A percentile compares a stretch with the other conserved stretches of the same genome.
Conservation (phyloP, 2,797 vertebrate genomes). For the Prionace glauca region DNA sequence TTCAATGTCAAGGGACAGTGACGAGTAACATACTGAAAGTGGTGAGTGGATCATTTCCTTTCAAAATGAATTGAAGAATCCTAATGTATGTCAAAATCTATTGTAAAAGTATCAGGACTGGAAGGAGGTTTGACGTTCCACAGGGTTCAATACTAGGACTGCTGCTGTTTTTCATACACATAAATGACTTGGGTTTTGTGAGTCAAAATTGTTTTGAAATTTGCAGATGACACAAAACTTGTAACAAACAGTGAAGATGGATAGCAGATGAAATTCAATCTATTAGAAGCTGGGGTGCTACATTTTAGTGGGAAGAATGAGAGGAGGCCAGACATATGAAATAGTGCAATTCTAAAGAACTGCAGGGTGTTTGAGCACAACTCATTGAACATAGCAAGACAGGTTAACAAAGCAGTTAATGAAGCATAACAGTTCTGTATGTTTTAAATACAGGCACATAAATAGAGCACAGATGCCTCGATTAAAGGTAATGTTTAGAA, state of each 20-base stretch:
- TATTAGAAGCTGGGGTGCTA: not conserved
- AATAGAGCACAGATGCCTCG: not conserved
- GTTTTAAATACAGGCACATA: not conserved
- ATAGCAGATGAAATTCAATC: not conserved
- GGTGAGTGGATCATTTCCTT: not conserved
- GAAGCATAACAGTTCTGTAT: not conserved
- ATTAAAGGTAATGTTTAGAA: not conserved
- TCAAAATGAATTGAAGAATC: not conserved
- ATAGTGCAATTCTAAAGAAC: not conserved
- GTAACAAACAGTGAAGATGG: not conserved
- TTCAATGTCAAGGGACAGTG: not conserved
- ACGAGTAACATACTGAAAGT: not conserved
- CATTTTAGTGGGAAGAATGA: not conserved
- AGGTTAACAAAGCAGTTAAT: not conserved
- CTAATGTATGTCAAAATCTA: not conserved
- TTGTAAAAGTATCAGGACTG: not conserved
- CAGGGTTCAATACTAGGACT: not conserved
- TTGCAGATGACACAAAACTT: not conserved
- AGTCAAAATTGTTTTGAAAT: not conserved
- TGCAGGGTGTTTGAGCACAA: not conserved
- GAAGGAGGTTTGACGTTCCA: not conserved
- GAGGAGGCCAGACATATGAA: not conserved
- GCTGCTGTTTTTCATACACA: not conserved
- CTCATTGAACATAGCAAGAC: not conserved
- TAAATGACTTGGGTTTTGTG: not conserved